phyloP scores from a whole-genome alignment of 2,888 invertebrate genomes.

The Scrobipalpa costella region DNA sequence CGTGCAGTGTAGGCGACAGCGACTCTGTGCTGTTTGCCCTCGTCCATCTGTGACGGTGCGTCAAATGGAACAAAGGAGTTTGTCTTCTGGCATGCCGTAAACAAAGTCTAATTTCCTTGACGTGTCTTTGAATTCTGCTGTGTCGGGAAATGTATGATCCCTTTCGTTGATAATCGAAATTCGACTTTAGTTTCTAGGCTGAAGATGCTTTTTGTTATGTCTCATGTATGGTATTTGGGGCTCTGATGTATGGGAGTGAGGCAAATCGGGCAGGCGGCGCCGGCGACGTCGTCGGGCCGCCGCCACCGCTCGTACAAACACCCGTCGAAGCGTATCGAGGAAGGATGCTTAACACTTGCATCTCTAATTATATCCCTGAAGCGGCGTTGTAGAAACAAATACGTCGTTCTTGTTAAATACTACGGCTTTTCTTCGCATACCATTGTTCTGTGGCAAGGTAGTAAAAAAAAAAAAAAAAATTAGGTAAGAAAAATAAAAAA shows the following conservation, averaged over 20 bases:
- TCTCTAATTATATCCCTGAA: slow-evolving; percentile 74
- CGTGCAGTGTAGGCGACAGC: slow-evolving; percentile 60
- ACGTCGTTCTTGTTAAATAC: slow-evolving; percentile 49
- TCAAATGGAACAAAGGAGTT: slow-evolving; percentile 64
- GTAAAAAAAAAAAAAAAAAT: not conserved
- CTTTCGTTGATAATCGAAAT: slow-evolving; percentile 29
- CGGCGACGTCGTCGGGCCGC: slow-evolving; percentile 71
- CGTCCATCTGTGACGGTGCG: slow-evolving; percentile 63
- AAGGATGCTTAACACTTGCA: slow-evolving; percentile 77
- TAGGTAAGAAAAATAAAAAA: no score
- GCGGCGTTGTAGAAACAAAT: slow-evolving; percentile 68
- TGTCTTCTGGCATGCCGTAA: slow-evolving; percentile 70
- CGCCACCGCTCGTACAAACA: slow-evolving; percentile 69
- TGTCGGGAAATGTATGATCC: slow-evolving; percentile 29
- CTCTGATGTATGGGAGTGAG: slow-evolving; percentile 44
- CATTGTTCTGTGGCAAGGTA: not conserved
- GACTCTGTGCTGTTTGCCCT: slow-evolving; percentile 61
- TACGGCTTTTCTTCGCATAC: slow-evolving; percentile 37
- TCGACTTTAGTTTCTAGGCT: slow-evolving; percentile 36
- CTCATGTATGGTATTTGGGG: slow-evolving; percentile 40
- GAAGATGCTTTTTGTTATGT: slow-evolving; percentile 40
- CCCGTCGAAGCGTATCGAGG: slow-evolving; percentile 70
- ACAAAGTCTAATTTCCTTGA: slow-evolving; percentile 77
- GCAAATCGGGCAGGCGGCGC: slow-evolving; percentile 75
- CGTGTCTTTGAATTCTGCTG: slow-evolving; percentile 51